phyloP scores from a whole-genome alignment of 2,888 invertebrate species.

The Trichogramma dendrolimi region DNA sequence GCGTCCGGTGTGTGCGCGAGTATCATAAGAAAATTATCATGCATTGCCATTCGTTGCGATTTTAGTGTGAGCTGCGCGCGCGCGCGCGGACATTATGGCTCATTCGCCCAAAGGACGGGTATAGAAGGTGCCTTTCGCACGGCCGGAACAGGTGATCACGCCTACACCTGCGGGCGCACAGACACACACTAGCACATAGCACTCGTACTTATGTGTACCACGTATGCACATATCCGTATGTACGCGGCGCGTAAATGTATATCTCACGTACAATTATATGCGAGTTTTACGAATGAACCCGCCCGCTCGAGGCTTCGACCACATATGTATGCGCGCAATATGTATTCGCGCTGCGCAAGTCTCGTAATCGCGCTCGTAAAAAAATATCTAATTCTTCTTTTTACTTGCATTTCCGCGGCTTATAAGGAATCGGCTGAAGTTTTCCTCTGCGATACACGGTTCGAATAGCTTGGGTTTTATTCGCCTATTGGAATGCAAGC shows the following conservation, averaged over 20 bases:
- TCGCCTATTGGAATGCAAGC: too few species aligned
- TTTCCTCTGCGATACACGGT: too few species aligned
- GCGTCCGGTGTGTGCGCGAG: too few species aligned
- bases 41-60: constrained; percentile 19
- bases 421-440: too few species aligned
- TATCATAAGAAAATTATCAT: constrained; percentile 15
- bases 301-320: background rate
- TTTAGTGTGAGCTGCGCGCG: constrained; percentile 26
- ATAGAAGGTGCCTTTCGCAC: constrained; percentile 9
- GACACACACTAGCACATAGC: background rate
- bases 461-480: too few species aligned
- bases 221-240: constrained; percentile 2
- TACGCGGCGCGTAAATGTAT: background rate
- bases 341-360: too few species aligned
- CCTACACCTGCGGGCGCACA: constrained; percentile 38
- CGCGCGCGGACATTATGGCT: constrained; percentile 33
- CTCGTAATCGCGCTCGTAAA: background rate
- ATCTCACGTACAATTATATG: constrained; percentile 12
- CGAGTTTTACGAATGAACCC: constrained; percentile 15
- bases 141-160: constrained; percentile 44
- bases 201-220: background rate
- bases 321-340: too few species aligned
- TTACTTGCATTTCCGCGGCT: too few species aligned
- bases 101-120: constrained; percentile 18
- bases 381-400: constrained; percentile 5